phyloP scores from a whole-genome alignment of 2,888 invertebrate species.

The Salpingus planirostris region DNA sequence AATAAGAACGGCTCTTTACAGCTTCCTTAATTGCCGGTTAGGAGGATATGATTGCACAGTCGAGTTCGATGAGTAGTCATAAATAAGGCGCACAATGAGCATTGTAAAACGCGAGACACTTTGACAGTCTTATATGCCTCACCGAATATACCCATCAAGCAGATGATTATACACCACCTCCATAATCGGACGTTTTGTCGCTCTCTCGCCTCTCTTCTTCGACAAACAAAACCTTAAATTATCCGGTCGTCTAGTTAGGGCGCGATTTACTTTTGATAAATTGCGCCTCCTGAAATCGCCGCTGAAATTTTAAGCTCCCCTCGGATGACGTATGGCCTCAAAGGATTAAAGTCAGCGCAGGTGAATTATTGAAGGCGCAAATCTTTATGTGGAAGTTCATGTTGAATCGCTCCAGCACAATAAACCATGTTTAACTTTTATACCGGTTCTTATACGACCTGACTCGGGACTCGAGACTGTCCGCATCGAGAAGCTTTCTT shows the following conservation, averaged over 20 bases:
- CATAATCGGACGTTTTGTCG: too few relatives aligned
- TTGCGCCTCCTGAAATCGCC: constrained; percentile 24
- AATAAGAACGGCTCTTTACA: constrained; percentile 17
- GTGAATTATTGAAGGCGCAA: constrained; percentile 29
- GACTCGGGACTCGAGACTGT: too few relatives aligned
- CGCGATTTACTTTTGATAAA: constrained; percentile 29
- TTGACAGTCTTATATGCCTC: too few relatives aligned
- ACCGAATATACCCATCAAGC: too few relatives aligned
- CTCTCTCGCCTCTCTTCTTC: too few relatives aligned
- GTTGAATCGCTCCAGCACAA: constrained; percentile 33
- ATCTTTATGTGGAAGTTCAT: constrained; percentile 35
- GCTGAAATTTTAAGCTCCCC: constrained; percentile 34
- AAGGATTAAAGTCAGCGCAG: constrained; percentile 30
- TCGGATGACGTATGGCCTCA: constrained; percentile 29
- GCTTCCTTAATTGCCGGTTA: constrained; percentile 28
- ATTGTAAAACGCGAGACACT: too few relatives aligned
- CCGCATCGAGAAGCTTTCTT: too few relatives aligned
- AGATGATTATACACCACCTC: too few relatives aligned
- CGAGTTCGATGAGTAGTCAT: constrained; percentile 31
- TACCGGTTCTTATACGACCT: too few relatives aligned
- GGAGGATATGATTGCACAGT: constrained; percentile 25
- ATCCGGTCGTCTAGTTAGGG: constrained; percentile 31
- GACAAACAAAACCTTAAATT: constrained; percentile 11
- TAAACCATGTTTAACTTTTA: too few relatives aligned
- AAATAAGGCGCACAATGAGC: constrained; percentile 31